Conservation (phyloP, 2,113 vertebrate species). For the Dasypus novemcinctus region DNA sequence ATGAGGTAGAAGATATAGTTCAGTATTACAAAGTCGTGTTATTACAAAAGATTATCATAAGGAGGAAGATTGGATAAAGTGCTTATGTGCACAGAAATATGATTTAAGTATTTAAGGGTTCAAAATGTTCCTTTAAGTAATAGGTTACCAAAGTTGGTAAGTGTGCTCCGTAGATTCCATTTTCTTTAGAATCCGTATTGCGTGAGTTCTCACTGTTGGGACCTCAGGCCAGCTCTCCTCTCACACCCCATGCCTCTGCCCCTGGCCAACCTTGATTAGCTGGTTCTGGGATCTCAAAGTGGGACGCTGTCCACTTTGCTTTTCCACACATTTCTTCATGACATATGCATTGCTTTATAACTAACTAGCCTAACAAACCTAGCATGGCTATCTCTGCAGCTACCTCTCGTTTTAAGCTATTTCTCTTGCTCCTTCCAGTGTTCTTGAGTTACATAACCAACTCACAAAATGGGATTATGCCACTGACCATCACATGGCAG, state of each 20-base stretch:
- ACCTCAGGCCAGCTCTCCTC: background rate
- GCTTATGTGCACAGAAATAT: background rate
- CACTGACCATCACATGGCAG: background rate
- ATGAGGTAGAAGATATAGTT: background rate
- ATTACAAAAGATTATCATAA: background rate
- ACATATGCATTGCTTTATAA: background rate
- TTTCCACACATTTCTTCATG: background rate
- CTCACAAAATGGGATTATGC: background rate
- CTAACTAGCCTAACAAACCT: background rate
- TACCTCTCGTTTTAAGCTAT: background rate
- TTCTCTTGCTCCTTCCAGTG: background rate
- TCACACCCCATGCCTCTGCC: background rate
- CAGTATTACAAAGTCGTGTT: background rate
- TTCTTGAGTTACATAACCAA: background rate
- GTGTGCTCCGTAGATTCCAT: background rate
- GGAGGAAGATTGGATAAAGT: background rate
- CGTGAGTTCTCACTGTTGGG: background rate
- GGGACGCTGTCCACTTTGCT: background rate
- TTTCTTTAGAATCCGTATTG: background rate
- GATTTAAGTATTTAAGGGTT: background rate
- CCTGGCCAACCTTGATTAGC: background rate
- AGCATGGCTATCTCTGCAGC: background rate
- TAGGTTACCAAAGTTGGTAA: background rate
- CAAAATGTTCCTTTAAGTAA: background rate
- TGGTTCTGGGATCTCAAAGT: background rate